Percentiles rank a stretch among this genome's conserved stretches.
phyloP scores from a whole-genome alignment of 2,797 vertebrate genomes.

The Distichodus sexfasciatus region DNA sequence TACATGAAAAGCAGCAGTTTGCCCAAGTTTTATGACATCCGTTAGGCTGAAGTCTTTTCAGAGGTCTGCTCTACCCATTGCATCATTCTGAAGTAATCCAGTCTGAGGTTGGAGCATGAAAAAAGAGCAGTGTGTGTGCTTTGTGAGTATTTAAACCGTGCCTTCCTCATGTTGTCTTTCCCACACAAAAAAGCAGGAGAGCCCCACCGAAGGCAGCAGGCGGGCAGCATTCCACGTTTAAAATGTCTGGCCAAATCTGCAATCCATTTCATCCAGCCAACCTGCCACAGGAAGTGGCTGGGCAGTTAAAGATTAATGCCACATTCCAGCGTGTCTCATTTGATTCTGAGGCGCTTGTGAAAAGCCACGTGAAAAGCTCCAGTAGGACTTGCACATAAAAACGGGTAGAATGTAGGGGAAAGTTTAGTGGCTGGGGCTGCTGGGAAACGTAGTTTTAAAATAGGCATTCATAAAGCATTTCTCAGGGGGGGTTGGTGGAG shows the following conservation, averaged over 20 bases:
- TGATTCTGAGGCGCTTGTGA: conserved; percentile 2
- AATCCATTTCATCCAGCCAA: conserved; percentile 14
- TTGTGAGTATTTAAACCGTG: background rate
- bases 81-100: conserved; percentile 21
- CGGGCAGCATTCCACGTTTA: conserved; percentile 28
- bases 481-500: background rate
- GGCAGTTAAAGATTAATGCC: conserved; percentile 33
- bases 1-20: background rate
- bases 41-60: background rate
- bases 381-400: background rate
- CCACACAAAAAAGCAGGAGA: conserved; percentile 12
- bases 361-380: background rate
- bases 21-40: background rate
- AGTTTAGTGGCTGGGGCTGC: background rate
- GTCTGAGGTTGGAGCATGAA: background rate
- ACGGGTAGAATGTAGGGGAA: background rate
- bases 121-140: background rate
- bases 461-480: conserved; percentile 16
- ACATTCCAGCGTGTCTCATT: conserved; percentile 15
- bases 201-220: conserved; percentile 18
- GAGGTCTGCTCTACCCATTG: conserved; percentile 9
- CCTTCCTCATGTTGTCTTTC: background rate
- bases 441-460: conserved; percentile 3
- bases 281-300: conserved; percentile 33
- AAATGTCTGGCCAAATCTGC: conserved; percentile 17